phyloP scores from a whole-genome alignment of 2,888 invertebrate genomes.

The Hyposoter didymator region DNA sequence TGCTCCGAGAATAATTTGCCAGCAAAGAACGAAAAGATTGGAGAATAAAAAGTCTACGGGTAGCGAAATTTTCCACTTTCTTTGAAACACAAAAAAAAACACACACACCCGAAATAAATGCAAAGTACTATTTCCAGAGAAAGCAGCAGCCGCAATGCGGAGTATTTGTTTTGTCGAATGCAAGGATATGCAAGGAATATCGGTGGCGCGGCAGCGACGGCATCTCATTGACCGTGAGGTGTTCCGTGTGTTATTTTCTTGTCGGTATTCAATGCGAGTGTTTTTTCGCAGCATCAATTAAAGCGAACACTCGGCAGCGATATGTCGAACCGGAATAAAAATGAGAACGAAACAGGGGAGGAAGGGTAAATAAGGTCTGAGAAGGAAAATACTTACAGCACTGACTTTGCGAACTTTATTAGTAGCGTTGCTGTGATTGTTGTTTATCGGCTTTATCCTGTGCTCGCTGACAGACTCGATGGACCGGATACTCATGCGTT shows the following conservation, averaged over 20 bases:
- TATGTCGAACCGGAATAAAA: neutral
- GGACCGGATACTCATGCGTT: slow-evolving; percentile 96
- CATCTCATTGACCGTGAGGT: slow-evolving; percentile 3
- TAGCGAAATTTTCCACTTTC: neutral
- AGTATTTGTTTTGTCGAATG: slow-evolving; percentile 3
- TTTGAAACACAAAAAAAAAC: neutral
- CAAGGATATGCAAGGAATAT: neutral
- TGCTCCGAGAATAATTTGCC: neutral
- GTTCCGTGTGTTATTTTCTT: slow-evolving; percentile 1
- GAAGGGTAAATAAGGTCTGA: neutral
- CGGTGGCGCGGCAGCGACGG: slow-evolving; percentile 5
- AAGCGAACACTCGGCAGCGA: slow-evolving; percentile 2
- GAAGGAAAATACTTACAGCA: slow-evolving; percentile 88
- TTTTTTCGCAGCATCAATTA: neutral
- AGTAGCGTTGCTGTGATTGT: slow-evolving; percentile 83
- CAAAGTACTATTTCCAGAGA: neutral
- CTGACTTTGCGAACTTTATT: slow-evolving; percentile 95
- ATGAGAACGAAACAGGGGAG: slow-evolving; percentile 4
- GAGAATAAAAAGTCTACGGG: neutral
- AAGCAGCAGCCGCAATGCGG: slow-evolving; percentile 21
- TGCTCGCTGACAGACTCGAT: slow-evolving; percentile 96
- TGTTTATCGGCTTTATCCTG: slow-evolving; percentile 82
- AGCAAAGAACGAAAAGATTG: neutral
- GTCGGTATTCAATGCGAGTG: neutral
- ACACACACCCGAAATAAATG: neutral